Base-by-base conservation (phyloP, 2,888 invertebrate species). In the Eustalomyia histrio region DNA sequence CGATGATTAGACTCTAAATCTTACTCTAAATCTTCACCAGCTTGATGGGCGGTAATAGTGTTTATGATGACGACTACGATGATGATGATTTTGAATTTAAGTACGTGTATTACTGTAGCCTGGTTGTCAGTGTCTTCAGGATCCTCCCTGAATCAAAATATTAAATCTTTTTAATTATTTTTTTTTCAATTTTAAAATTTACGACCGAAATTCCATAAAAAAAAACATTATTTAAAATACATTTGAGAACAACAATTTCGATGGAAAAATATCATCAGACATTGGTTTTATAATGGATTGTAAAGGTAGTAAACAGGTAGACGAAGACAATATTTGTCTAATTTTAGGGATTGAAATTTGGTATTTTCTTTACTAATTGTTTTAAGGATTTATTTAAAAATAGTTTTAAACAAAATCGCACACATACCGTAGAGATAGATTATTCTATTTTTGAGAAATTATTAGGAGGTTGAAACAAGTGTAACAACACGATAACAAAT, bases 231-330 rank as follows among this genome's bases (percentile, higher is more conserved):
- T 47, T 47, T 47, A 47, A 47, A 47, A 47, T n/a, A 0, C n/a
- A 47, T 47, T 39, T 39, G 39, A 39, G 39, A 43, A n/a, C n/a
- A n/a, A n/a, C n/a, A n/a, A n/a, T n/a, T 47, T 47, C 43, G n/a
- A 12, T 6, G 6, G 43, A n/a, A 47, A 47, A 47, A 14, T 29
- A 29, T 29, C 5, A 6, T 29, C 29, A 29, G 29, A 6, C n/a
- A 14, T 47, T 6, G 6, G n/a, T 47, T 47, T 14, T 47, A 47
- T 47, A n/a, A 47, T n/a, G n/a, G n/a, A 47, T 47, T n/a, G 43
- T 47, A 4, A 4, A 47, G n/a, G 43, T n/a, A n/a, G n/a, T n/a
- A n/a, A 12, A 5, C 43, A 47, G n/a, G 43, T 47, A 47, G 3
- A 47, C 16, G 43, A 14, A 39, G 39, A 39, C 39, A 6, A 29